Percentiles rank a stretch among this genome's conserved stretches.
phyloP scores from a whole-genome alignment of 1,140 invertebrate species.

The Gonatopus flavifemur region DNA sequence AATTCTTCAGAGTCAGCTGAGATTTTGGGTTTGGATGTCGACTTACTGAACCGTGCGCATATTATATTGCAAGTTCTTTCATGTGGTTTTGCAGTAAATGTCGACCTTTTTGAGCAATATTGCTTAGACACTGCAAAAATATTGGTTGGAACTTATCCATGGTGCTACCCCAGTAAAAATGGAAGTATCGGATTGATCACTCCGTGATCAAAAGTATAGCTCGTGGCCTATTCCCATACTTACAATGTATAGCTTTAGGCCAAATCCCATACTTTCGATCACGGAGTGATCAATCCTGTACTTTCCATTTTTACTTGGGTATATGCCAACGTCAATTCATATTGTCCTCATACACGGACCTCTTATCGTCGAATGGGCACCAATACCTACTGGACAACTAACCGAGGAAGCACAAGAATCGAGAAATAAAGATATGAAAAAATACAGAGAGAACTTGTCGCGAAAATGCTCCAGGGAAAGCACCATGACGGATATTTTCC shows the following conservation, averaged over 20 bases:
- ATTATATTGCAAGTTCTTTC: constrained; percentile 35
- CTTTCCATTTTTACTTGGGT: too few relatives aligned
- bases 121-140: constrained; percentile 6
- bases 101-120: constrained; percentile 14
- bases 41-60: constrained; percentile 32
- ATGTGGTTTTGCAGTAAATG: too few relatives aligned
- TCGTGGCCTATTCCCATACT: too few relatives aligned
- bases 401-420: too few relatives aligned
- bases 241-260: too few relatives aligned
- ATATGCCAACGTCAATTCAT: constrained; percentile 32
- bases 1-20: too few relatives aligned
- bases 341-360: constrained; percentile 27
- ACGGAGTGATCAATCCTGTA: too few relatives aligned
- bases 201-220: too few relatives aligned
- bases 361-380: constrained; percentile 20
- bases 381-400: constrained; percentile 37
- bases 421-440: constrained; percentile 13
- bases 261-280: too few relatives aligned
- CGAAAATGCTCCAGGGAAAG: constrained; percentile 13
- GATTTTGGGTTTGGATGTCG: too few relatives aligned
- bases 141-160: constrained; percentile 14
- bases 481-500: constrained; percentile 1
- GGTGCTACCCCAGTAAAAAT: too few relatives aligned
- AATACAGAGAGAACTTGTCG: constrained; percentile 12
- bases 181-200: too few relatives aligned